Percentiles rank a stretch among this genome's conserved stretches.
Conservation (phyloP, 2,797 vertebrate genomes). For the Ispidina picta region DNA sequence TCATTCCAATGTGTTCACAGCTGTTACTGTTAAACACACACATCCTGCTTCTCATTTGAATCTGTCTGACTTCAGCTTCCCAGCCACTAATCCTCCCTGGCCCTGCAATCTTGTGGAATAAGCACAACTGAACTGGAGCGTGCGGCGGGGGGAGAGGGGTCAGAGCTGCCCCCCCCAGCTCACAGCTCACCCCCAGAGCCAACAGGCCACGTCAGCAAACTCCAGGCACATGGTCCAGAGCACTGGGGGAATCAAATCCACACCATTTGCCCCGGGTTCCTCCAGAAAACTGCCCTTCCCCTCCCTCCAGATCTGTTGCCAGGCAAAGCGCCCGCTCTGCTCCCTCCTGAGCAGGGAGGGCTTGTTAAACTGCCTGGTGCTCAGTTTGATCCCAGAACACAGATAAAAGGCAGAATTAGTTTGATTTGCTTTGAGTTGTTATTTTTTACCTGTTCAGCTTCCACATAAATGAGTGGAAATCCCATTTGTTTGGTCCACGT, state of each 20-base stretch:
- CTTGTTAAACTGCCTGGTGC: background rate
- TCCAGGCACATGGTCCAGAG: background rate
- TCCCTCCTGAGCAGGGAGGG: background rate
- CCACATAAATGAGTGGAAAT: conserved; percentile 94
- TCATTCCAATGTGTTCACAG: background rate
- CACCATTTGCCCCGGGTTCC: background rate
- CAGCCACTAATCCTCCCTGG: background rate
- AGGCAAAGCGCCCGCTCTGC: background rate
- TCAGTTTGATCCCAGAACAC: background rate
- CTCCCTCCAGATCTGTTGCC: background rate
- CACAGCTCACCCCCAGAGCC: background rate
- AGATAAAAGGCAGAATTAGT: background rate
- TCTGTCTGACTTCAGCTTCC: background rate
- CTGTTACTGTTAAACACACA: background rate
- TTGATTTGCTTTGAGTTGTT: too few relatives aligned
- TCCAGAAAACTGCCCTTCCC: background rate
- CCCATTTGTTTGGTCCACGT: conserved; percentile 99
- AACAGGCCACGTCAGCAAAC: background rate
- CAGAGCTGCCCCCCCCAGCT: background rate
- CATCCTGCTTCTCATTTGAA: background rate
- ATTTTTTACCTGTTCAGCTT: conserved; percentile 90
- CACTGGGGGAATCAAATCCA: background rate
- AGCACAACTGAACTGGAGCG: background rate
- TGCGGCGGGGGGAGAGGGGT: background rate
- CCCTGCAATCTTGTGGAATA: background rate